A percentile compares a stretch with the other conserved stretches of the same genome.
These are phyloP conservation scores for Phoebastria nigripes DNA, from an alignment of 2,797 vertebrate species.

Conservation along the genomic window DNA sequence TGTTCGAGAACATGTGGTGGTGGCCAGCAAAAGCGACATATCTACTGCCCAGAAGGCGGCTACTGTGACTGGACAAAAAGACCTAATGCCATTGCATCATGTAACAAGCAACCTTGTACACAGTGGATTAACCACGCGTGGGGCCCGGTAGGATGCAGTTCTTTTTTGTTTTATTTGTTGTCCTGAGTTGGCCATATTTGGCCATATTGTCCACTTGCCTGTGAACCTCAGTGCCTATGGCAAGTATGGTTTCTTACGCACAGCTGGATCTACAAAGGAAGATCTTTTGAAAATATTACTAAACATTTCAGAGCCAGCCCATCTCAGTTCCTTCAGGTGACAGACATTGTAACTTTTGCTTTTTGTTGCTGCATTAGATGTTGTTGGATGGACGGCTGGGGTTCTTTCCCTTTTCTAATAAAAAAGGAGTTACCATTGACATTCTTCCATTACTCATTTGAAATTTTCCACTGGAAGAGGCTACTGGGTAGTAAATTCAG, in stretches of 20 bases:
- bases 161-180: background rate
- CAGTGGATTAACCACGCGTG: slow-evolving; percentile 79
- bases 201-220: background rate
- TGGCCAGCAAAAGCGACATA: slow-evolving; percentile 75
- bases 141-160: slow-evolving; percentile 58
- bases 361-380: background rate
- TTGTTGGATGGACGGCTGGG: background rate
- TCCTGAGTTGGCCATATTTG: background rate
- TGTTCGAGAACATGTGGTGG: slow-evolving; percentile 85
- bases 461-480: background rate
- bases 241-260: background rate
- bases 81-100: slow-evolving; percentile 72
- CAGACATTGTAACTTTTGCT: background rate
- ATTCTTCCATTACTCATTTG: background rate
- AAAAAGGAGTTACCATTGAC: background rate
- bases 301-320: background rate
- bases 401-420: background rate
- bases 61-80: slow-evolving; percentile 76
- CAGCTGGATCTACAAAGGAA: background rate
- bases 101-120: slow-evolving; percentile 77
- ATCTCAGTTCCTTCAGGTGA: background rate
- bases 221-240: background rate
- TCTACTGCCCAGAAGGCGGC: slow-evolving; percentile 77
- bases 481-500: background rate
- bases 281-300: background rate